phyloP scores from a whole-genome alignment of 2,888 invertebrate species.

The Hetaerina titia region DNA sequence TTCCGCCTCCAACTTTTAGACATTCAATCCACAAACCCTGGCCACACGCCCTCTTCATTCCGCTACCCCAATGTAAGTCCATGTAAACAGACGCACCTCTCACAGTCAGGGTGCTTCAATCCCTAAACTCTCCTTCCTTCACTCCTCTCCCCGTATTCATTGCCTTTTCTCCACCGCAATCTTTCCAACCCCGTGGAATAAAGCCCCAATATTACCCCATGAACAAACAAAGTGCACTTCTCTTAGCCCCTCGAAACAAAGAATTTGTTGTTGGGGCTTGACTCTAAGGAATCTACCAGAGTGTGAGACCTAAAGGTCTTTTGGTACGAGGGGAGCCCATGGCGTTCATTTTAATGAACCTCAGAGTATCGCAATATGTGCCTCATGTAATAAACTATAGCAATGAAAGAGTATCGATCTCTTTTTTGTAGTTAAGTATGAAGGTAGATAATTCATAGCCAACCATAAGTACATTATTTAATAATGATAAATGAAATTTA shows the following conservation, averaged over 20 bases:
- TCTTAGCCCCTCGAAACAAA: background rate
- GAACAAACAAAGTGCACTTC: conserved; percentile 40
- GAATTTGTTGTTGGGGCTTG: background rate
- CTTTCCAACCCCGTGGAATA: background rate
- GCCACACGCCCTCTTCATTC: background rate
- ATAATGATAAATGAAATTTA: no score
- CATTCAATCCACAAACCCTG: background rate
- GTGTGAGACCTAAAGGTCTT: background rate
- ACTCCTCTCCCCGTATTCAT: background rate
- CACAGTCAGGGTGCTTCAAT: conserved; percentile 23
- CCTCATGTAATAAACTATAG: background rate
- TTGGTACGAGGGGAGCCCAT: background rate
- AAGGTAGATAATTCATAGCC: no score
- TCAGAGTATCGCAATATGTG: background rate
- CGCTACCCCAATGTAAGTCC: background rate
- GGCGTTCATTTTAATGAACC: background rate
- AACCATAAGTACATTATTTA: no score
- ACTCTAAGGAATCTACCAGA: background rate
- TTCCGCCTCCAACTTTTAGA: background rate
- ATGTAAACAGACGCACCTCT: conserved; percentile 32
- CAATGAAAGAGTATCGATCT: no score
- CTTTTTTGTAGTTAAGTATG: no score
- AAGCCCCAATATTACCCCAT: conserved; percentile 31
- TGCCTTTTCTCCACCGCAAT: conserved; percentile 4
- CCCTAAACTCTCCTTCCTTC: background rate